Percentiles rank a stretch among this genome's conserved stretches.
Conservation (phyloP, 2,888 invertebrate genomes). For the Dermolepida albohirtum region DNA sequence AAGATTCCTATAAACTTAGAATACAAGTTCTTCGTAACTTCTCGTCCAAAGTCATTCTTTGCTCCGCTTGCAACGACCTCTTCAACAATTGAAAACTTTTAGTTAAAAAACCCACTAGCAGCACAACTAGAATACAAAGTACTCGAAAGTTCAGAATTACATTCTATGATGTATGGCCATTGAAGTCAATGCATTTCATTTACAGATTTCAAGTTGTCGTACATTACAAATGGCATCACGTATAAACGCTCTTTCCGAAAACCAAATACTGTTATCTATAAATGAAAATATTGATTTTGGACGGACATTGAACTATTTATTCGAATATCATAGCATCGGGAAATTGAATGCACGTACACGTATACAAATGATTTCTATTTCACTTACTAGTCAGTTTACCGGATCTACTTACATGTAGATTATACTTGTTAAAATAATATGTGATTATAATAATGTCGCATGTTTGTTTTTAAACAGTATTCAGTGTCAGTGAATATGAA, state of each 20-base stretch:
- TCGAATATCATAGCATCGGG: background rate
- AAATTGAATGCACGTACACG: background rate
- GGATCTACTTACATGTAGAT: too few relatives aligned
- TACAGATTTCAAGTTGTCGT: conserved; percentile 11
- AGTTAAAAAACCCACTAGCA: conserved; percentile 10
- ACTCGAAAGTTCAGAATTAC: background rate
- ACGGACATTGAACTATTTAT: conserved; percentile 2
- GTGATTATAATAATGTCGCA: too few relatives aligned
- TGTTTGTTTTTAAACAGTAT: too few relatives aligned
- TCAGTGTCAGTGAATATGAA: too few relatives aligned
- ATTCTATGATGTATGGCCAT: conserved; percentile 17
- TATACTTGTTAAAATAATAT: too few relatives aligned
- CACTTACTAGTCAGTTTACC: too few relatives aligned
- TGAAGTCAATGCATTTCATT: conserved; percentile 17
- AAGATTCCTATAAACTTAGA: conserved; percentile 6
- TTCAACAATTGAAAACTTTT: conserved; percentile 34
- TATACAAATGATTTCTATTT: background rate
- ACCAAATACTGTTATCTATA: background rate
- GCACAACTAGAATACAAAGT: conserved; percentile 5
- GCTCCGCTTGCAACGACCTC: conserved; percentile 4
- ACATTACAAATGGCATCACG: background rate
- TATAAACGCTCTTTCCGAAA: conserved; percentile 3
- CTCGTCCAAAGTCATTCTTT: background rate
- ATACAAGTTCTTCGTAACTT: conserved; percentile 4
- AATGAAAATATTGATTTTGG: conserved; percentile 17